Conservation (phyloP, 2,888 invertebrate genomes). For the Incurvaria masculella region DNA sequence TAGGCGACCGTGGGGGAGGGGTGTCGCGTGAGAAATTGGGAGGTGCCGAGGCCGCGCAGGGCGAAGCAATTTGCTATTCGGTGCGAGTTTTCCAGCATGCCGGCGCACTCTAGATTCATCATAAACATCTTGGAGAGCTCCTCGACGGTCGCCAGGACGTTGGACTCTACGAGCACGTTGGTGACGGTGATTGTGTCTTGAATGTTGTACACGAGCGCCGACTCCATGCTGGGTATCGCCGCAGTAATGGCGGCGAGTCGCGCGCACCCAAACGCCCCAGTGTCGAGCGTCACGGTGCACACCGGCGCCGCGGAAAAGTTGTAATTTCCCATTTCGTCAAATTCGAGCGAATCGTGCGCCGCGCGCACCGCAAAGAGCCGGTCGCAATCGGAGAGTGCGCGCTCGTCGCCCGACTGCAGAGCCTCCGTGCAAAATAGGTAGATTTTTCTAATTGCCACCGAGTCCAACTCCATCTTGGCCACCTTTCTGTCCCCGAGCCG, state of each 20-base stretch:
- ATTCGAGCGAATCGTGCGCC: too few species aligned
- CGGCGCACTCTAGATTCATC: constrained; percentile 1
- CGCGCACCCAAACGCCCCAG: too few species aligned
- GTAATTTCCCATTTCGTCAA: too few species aligned
- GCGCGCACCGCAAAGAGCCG: too few species aligned
- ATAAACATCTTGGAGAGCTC: constrained; percentile 1
- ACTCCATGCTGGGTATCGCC: constrained; percentile 4
- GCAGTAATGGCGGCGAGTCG: constrained; percentile 3
- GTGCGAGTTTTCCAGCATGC: constrained; percentile 3
- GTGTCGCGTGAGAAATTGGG: constrained; percentile 1
- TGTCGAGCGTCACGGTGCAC: too few species aligned
- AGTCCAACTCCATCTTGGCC: too few species aligned
- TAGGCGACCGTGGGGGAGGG: background rate
- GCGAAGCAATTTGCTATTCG: constrained; percentile 3
- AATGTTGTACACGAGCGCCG: constrained; percentile 1
- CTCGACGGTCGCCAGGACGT: constrained; percentile 2
- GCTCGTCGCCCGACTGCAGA: too few species aligned
- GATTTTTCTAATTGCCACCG: too few species aligned
- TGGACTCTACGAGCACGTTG: constrained; percentile 2
- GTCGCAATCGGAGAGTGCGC: too few species aligned
- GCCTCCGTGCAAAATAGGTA: too few species aligned
- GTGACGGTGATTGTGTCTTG: constrained; percentile 5
- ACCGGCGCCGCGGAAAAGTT: too few species aligned
- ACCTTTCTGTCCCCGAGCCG: too few species aligned
- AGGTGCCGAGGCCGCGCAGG: constrained; percentile 1